Percentiles rank a stretch among this genome's conserved stretches.
Conservation (phyloP, 2,797 vertebrate genomes). For the Rhinella marina region DNA sequence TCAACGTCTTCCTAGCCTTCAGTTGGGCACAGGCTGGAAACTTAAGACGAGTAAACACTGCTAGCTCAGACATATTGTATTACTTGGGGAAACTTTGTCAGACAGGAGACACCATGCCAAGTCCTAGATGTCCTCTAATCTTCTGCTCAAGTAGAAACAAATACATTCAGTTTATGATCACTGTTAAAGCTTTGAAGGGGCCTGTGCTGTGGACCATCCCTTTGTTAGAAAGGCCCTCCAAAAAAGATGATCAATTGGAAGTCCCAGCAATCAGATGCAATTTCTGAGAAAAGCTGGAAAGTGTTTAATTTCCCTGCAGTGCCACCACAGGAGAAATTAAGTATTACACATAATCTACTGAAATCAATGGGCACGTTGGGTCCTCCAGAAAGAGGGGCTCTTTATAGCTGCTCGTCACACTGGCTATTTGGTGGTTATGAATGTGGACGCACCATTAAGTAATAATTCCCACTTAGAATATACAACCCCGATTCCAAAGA, state of each 20-base stretch:
- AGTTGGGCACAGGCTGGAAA: background rate
- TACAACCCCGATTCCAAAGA: too few relatives aligned
- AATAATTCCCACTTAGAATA: too few relatives aligned
- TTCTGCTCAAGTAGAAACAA: background rate
- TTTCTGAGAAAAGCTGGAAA: background rate
- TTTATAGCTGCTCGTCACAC: background rate
- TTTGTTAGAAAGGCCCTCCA: background rate
- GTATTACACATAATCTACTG: background rate
- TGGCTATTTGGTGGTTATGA: background rate
- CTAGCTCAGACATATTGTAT: constrained; percentile 48
- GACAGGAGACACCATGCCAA: background rate
- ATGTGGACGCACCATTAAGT: background rate
- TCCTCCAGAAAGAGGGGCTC: background rate
- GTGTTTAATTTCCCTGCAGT: background rate
- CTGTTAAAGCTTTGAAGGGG: background rate
- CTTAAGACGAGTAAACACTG: constrained; percentile 40
- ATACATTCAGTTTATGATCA: background rate
- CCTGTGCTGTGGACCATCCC: background rate
- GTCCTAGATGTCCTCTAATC: constrained; percentile 16
- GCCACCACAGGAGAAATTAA: background rate
- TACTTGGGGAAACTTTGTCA: constrained; percentile 10
- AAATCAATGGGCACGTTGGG: background rate
- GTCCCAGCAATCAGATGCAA: background rate
- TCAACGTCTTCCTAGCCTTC: constrained; percentile 29
- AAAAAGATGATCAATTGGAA: background rate